These are phyloP conservation scores for Bradypodion ventrale DNA, from an alignment of 2,797 vertebrate genomes.

Conservation along the genomic window DNA sequence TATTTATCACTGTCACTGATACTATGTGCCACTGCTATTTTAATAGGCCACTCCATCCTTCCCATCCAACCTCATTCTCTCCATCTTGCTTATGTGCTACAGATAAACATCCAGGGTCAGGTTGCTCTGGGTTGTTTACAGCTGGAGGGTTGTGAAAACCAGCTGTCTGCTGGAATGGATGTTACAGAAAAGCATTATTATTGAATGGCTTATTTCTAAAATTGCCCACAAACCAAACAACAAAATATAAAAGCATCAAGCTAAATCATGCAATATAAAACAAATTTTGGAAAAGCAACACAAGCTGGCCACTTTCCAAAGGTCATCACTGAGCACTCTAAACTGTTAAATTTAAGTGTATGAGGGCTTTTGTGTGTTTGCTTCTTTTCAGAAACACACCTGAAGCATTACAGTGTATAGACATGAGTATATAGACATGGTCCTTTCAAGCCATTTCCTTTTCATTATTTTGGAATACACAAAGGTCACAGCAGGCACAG, in stretches of 20 bases:
- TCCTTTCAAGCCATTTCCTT: not conserved
- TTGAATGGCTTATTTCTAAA: not conserved
- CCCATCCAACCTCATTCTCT: conserved; percentile 28
- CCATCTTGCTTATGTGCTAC: not conserved
- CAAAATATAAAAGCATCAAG: not conserved
- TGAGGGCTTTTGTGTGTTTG: not conserved
- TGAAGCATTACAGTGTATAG: too few species aligned
- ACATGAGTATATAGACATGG: not conserved
- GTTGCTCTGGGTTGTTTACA: not conserved
- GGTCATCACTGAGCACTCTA: not conserved
- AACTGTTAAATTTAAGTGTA: not conserved
- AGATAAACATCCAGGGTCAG: not conserved
- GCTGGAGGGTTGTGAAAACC: not conserved
- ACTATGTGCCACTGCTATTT: not conserved
- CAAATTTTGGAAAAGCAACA: not conserved
- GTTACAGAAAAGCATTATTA: not conserved
- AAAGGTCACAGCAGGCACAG: not conserved
- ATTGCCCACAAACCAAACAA: not conserved
- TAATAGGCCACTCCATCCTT: not conserved
- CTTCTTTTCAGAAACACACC: not conserved
- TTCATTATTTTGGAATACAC: accelerated
- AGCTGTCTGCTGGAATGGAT: not conserved
- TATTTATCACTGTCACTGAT: not conserved
- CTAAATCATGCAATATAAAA: accelerated
- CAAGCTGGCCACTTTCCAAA: accelerated